Conservation (phyloP, 2,113 vertebrate species). For the Cettia cetti region DNA sequence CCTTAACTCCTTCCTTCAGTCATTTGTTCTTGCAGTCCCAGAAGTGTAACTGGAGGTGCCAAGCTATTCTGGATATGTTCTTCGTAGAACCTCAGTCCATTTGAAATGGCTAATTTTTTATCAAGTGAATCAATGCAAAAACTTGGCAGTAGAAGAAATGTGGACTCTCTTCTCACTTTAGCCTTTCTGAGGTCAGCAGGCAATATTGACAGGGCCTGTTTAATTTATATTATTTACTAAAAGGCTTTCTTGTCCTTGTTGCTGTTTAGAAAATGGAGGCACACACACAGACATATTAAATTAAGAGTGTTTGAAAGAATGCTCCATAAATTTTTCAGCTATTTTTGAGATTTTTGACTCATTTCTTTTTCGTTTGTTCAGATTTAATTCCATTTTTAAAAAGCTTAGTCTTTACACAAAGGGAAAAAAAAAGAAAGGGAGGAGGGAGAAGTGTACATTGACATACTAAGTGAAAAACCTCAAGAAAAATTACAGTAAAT, state of each 20-base stretch:
- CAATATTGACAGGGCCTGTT: neutral
- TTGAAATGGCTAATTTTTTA: neutral
- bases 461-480: slow-evolving; percentile 58
- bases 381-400: slow-evolving; percentile 38
- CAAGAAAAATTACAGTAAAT: slow-evolving; percentile 66
- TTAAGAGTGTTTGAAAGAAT: slow-evolving; percentile 23
- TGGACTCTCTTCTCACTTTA: neutral
- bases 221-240: neutral
- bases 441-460: slow-evolving; percentile 42
- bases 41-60: neutral
- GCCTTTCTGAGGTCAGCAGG: neutral
- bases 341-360: neutral
- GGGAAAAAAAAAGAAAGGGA: slow-evolving; percentile 8
- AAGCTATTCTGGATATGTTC: neutral
- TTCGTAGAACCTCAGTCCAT: neutral
- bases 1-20: neutral
- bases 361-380: slow-evolving; percentile 39
- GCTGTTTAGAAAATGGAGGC: neutral
- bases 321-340: neutral
- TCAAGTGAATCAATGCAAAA: neutral
- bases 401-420: slow-evolving; percentile 35
- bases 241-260: neutral
- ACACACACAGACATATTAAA: neutral
- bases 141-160: neutral
- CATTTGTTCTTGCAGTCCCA: neutral